Evolutionary conservation across 2,888 invertebrate genomes (phyloP).

Genomic region (Arrhopalites spinosus): DNA sequence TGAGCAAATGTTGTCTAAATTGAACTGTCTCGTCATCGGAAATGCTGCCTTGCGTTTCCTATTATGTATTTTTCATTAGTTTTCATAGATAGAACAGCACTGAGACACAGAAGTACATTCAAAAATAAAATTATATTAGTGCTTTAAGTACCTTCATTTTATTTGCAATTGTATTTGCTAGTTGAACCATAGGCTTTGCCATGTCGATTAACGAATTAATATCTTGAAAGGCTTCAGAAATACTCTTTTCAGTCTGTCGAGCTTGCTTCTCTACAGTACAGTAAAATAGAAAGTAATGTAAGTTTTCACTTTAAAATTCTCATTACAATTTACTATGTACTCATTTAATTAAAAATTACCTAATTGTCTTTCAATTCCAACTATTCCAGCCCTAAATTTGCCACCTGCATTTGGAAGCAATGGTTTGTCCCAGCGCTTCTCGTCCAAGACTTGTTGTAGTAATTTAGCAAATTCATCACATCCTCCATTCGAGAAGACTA

Average conservation of each 20-base stretch:
- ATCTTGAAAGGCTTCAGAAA: conserved; percentile 93
- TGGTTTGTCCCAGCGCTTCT: conserved; percentile 53
- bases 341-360: too few relatives aligned
- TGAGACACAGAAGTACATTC: too few relatives aligned
- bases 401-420: conserved; percentile 33
- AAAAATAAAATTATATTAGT: too few relatives aligned
- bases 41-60: conserved; percentile 92
- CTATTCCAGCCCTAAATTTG: conserved; percentile 71
- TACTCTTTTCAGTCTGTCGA: conserved; percentile 87
- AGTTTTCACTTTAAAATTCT: too few relatives aligned
- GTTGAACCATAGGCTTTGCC: conserved; percentile 95
- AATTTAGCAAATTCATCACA: conserved; percentile 45
- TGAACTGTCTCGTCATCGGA: conserved; percentile 96
- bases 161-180: conserved; percentile 88
- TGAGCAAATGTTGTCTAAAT: conserved; percentile 94
- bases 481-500: conserved; percentile 72
- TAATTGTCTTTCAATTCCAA: conserved; percentile 91
- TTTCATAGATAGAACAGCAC: too few relatives aligned
- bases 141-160: conserved; percentile 71
- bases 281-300: too few relatives aligned
- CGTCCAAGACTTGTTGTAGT: conserved; percentile 51
- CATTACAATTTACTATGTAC: too few relatives aligned
- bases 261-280: conserved; percentile 89
- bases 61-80: conserved; percentile 49
- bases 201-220: conserved; percentile 90